Conservation (phyloP, 92 coral and sea anemone species). For the Montipora capitata region DNA sequence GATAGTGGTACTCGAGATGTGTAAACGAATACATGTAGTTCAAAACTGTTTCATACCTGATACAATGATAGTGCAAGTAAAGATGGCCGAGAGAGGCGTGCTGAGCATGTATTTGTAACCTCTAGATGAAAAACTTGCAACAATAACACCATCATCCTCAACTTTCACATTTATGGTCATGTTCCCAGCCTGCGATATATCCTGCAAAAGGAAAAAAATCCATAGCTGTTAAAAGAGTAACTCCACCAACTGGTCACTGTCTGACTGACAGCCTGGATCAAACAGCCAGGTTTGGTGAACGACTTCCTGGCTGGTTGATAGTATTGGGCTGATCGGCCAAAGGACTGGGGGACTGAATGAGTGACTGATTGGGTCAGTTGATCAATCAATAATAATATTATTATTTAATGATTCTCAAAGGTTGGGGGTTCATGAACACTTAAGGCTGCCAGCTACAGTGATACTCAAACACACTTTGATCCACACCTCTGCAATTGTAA, state of each 20-base stretch:
- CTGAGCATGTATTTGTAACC: conserved; percentile 56
- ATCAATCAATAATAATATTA: too few species aligned
- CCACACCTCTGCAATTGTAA: too few species aligned
- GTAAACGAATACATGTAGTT: too few species aligned
- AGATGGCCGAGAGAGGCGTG: conserved; percentile 66
- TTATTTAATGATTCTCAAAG: too few species aligned
- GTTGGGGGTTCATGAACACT: too few species aligned
- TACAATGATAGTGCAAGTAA: conserved; percentile 76
- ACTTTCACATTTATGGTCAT: conserved; percentile 73
- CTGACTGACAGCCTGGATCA: not conserved
- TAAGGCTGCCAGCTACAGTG: too few species aligned
- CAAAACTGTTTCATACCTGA: conserved; percentile 57
- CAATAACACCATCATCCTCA: conserved; percentile 83
- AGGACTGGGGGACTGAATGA: not conserved
- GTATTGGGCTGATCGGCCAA: too few species aligned
- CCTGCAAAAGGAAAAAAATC: conserved; percentile 47
- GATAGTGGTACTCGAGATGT: too few species aligned
- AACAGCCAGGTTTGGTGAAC: too few species aligned
- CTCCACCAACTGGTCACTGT: not conserved
- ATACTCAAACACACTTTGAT: too few species aligned
- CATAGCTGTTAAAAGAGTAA: too few species aligned
- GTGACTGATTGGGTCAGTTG: not conserved
- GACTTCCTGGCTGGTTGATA: too few species aligned
- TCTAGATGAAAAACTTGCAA: conserved; percentile 58
- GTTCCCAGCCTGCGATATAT: conserved; percentile 43